These are phyloP conservation scores for Esox niger DNA, from an alignment of 2,113 vertebrate species.

Conservation along the genomic window DNA sequence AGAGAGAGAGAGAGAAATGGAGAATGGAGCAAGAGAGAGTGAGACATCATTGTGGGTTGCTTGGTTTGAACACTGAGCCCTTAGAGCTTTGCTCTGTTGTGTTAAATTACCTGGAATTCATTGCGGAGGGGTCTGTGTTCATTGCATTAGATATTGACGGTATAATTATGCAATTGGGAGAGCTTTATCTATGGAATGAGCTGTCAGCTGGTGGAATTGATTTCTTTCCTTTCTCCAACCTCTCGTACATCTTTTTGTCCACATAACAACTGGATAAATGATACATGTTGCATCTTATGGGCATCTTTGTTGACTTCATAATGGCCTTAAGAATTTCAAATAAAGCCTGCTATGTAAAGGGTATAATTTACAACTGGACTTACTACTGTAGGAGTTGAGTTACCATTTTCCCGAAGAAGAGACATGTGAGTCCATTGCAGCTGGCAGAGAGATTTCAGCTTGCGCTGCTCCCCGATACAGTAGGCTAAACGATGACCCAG, in stretches of 20 bases:
- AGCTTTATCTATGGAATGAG: constrained; percentile 27
- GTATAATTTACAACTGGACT: no score
- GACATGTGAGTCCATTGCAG: neutral
- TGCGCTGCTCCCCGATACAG: neutral
- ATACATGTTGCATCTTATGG: neutral
- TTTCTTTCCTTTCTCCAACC: constrained; percentile 11
- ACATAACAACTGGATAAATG: neutral
- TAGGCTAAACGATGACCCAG: neutral
- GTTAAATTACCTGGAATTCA: constrained; percentile 31
- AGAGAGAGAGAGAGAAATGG: constrained; percentile 1
- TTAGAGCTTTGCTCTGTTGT: constrained; percentile 12
- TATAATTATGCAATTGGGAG: constrained; percentile 34
- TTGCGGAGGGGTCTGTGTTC: constrained; percentile 25
- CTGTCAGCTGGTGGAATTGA: constrained; percentile 31
- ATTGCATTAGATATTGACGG: constrained; percentile 24
- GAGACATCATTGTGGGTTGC: constrained; percentile 6
- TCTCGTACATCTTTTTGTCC: neutral
- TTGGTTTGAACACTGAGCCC: constrained; percentile 15
- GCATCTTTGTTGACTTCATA: neutral
- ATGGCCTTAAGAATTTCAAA: neutral
- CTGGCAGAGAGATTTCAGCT: neutral
- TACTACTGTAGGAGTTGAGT: no score
- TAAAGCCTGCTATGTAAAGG: no score
- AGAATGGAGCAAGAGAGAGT: neutral
- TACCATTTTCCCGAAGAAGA: no score